Evolutionary conservation across 2,113 vertebrate species (phyloP).

Genomic region (Ellobius talpinus): DNA sequence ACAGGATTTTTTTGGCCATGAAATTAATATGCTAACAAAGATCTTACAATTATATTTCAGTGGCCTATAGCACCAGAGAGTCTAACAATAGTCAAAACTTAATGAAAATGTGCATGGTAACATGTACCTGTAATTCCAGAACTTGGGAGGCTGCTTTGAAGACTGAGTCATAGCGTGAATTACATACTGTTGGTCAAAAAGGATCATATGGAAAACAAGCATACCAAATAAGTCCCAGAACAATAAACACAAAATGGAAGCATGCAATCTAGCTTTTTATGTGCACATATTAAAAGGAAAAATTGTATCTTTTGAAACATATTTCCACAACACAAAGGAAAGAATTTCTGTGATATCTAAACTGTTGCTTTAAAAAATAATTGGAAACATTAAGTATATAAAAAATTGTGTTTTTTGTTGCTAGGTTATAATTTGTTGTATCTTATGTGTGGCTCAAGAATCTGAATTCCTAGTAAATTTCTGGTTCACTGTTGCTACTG

Average conservation of each 20-base stretch:
- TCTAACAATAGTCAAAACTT: constrained; percentile 14
- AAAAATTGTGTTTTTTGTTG: background rate
- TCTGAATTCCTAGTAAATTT: background rate
- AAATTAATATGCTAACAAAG: constrained; percentile 23
- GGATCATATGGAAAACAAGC: background rate
- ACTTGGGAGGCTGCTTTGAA: background rate
- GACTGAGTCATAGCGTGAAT: background rate
- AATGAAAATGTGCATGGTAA: background rate
- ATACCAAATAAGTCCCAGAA: background rate
- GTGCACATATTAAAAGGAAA: background rate
- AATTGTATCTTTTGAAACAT: background rate
- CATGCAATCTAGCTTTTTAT: background rate
- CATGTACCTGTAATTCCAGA: background rate
- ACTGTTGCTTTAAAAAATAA: background rate
- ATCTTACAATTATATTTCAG: background rate
- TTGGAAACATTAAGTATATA: background rate
- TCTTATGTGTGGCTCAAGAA: background rate
- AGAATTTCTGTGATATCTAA: background rate
- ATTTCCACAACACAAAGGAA: background rate
- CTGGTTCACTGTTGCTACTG: background rate
- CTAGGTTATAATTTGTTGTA: background rate
- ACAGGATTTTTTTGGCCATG: background rate
- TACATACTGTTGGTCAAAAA: background rate
- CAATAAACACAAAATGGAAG: background rate
- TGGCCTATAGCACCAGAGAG: background rate